phyloP scores from a whole-genome alignment of 2,888 invertebrate species.

The Flabesymbios commensalis region DNA sequence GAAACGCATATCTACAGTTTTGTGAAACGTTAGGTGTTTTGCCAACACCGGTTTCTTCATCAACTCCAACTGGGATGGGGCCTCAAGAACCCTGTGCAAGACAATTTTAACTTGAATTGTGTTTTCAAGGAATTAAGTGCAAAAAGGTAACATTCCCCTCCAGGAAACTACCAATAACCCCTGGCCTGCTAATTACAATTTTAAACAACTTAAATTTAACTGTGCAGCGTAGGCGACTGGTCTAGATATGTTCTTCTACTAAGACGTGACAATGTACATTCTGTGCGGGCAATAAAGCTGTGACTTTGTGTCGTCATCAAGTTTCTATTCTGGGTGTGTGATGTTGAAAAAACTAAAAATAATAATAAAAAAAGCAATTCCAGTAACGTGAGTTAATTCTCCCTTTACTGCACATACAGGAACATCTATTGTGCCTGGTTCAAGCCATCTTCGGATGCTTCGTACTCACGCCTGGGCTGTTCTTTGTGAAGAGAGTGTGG shows the following conservation, averaged over 20 bases:
- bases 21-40: neutral
- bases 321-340: neutral
- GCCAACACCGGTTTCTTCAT: neutral
- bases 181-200: neutral
- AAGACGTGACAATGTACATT: neutral
- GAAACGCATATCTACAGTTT: conserved; percentile 1
- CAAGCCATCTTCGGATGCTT: neutral
- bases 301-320: neutral
- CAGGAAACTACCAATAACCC: conserved; percentile 5
- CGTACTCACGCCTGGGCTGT: neutral
- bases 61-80: neutral
- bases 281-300: neutral
- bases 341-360: too few species aligned
- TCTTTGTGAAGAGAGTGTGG: too few species aligned
- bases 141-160: neutral
- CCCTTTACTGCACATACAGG: neutral
- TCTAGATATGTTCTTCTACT: neutral
- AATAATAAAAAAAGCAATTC: neutral
- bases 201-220: neutral
- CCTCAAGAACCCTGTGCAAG: neutral
- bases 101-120: neutral
- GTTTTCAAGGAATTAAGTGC: neutral
- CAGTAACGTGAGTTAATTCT: neutral
- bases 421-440: neutral
- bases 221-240: neutral